Percentiles rank a stretch among this genome's conserved stretches.
These are phyloP conservation scores for Agonopterix alstromeriana DNA, from an alignment of 2,888 invertebrate genomes.

Conservation along the genomic window DNA sequence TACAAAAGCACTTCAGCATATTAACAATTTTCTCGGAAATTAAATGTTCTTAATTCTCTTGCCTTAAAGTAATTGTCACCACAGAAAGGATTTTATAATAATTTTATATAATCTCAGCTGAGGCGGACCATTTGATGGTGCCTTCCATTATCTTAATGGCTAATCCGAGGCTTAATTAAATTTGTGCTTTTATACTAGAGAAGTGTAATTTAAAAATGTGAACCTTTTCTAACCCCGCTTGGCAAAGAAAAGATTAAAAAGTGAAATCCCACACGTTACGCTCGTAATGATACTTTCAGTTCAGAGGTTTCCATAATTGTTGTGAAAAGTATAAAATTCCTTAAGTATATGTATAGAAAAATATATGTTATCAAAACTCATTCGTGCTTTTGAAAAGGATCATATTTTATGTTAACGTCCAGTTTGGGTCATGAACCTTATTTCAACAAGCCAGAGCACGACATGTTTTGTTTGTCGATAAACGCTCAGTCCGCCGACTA, in stretches of 20 bases:
- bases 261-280: too few relatives aligned
- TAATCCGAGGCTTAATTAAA: slow-evolving; percentile 55
- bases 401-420: too few relatives aligned
- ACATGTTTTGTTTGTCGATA: too few relatives aligned
- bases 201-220: slow-evolving; percentile 33
- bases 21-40: slow-evolving; percentile 1
- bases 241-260: not conserved
- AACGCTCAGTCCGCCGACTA: too few relatives aligned
- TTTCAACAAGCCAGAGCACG: too few relatives aligned
- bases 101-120: slow-evolving; percentile 28
- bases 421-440: too few relatives aligned
- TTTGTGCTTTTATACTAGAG: slow-evolving; percentile 33
- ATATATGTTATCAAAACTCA: too few relatives aligned
- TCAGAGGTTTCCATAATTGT: too few relatives aligned
- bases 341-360: too few relatives aligned
- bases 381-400: too few relatives aligned
- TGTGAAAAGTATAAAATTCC: too few relatives aligned
- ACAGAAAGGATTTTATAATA: slow-evolving; percentile 32
- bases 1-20: not conserved
- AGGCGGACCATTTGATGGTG: slow-evolving; percentile 25
- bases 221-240: slow-evolving; percentile 7
- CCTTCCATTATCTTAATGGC: slow-evolving; percentile 40
- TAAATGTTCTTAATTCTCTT: slow-evolving; percentile 13
- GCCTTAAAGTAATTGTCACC: slow-evolving; percentile 24
- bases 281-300: too few relatives aligned